Conservation (phyloP, 2,113 vertebrate genomes). For the Osmerus eperlanus region DNA sequence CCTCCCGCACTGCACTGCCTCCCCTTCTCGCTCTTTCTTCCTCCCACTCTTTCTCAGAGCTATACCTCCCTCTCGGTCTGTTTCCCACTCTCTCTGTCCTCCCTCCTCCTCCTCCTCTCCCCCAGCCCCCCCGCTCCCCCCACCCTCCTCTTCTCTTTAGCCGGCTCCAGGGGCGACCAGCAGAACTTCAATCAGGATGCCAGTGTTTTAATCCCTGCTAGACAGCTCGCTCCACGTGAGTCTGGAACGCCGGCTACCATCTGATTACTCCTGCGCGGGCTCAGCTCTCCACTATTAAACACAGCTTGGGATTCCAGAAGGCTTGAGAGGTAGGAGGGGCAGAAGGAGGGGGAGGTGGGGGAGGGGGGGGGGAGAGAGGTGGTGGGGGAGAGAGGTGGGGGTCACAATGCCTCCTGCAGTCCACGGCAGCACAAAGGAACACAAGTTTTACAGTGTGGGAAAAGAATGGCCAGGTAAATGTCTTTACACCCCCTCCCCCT, state of each 20-base stretch:
- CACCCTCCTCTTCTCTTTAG: constrained; percentile 28
- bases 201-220: constrained; percentile 64
- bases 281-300: constrained; percentile 72
- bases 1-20: constrained; percentile 26
- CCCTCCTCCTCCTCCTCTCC: too few species aligned
- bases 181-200: constrained; percentile 65
- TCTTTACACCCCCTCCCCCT: too few species aligned
- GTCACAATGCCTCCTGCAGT: neutral
- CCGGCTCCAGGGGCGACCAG: constrained; percentile 37
- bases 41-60: constrained; percentile 26
- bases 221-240: constrained; percentile 58
- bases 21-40: constrained; percentile 26
- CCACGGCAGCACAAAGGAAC: too few species aligned
- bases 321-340: neutral
- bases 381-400: constrained; percentile 35
- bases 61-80: constrained; percentile 37
- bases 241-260: constrained; percentile 57
- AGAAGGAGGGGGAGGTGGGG: constrained; percentile 19
- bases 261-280: constrained; percentile 68
- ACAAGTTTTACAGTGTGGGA: too few species aligned
- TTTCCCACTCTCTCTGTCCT: constrained; percentile 38
- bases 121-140: neutral
- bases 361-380: constrained; percentile 38
- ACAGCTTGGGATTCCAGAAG: constrained; percentile 64
- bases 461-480: too few species aligned